Percentiles rank a stretch among this genome's conserved stretches.
phyloP scores from a whole-genome alignment of 64 coral and sea anemone genomes.

The Cladopsammia gracilis region DNA sequence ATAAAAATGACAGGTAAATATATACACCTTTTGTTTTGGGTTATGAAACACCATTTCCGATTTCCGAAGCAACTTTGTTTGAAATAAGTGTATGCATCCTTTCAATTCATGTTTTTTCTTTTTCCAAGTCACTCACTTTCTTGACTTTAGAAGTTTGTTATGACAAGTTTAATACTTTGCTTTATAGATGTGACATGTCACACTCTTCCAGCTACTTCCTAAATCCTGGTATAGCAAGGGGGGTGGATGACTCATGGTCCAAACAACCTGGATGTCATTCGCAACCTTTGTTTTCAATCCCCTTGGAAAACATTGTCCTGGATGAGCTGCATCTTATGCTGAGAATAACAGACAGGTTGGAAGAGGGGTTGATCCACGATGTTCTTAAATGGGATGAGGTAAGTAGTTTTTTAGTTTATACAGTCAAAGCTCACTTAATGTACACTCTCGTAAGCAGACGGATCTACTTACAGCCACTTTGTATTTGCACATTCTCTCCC shows the following conservation, averaged over 20 bases:
- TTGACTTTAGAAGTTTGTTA: too few species aligned
- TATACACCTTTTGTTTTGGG: not conserved
- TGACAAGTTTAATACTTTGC: not conserved
- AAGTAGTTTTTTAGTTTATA: not conserved
- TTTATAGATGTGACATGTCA: slow-evolving; percentile 16
- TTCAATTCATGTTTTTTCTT: too few species aligned
- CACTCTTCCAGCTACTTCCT: not conserved
- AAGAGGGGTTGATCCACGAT: not conserved
- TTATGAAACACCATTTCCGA: not conserved
- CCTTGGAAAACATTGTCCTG: not conserved
- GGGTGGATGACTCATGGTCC: not conserved
- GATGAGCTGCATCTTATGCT: slow-evolving; percentile 5
- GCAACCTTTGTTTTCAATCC: not conserved
- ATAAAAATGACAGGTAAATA: not conserved
- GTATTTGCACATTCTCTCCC: not conserved
- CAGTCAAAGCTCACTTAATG: not conserved
- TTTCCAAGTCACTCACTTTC: too few species aligned
- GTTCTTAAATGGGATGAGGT: not conserved
- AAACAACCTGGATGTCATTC: slow-evolving; percentile 24
- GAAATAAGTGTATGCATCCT: too few species aligned
- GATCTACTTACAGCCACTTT: too few species aligned
- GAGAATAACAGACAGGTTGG: too few species aligned
- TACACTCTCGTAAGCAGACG: too few species aligned
- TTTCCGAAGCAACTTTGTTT: too few species aligned
- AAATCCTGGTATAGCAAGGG: not conserved